Evolutionary conservation across 2,797 vertebrate species (phyloP), one percentile per base, ranked within the genome.

Genomic region (Lepilemur septentrionalis): DNA sequence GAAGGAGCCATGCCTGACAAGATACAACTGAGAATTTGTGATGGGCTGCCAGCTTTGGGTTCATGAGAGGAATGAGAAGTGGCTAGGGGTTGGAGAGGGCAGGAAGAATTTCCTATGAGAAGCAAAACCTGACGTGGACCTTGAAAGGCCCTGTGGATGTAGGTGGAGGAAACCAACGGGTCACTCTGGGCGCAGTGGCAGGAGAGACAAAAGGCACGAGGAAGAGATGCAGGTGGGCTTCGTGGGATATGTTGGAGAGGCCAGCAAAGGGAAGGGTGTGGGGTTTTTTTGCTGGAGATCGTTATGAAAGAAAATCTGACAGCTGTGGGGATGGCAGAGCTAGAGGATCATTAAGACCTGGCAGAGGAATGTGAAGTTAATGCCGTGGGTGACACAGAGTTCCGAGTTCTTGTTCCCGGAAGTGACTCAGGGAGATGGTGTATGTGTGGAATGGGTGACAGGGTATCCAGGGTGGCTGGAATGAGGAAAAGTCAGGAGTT

Each of bases 181-280:
- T 48, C 6, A 0, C 28, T 75, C 18, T 25, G 43, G 55, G 9
- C 41, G 10, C 28, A 23, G 65, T 17, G n/a, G 59, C 35, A n/a
- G 23, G 2, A 17, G 63, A 41, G 38, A 48, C 55, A 48, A 41
- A 41, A 85, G 38, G 55, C 14, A 13, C 0, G 1, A 41, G 59
- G 32, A 35, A 67, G 22, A 23, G 23, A 25, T 15, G 23, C 22
- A 28, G 17, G 18, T 46, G 57, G 20, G 17, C 43, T 41, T 1
- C 0, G 3, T 20, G 78, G 22, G 30, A 1, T 30, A 0, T 15
- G 1, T 12, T 20, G 22, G 48, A 52, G 65, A 18, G n/a, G n/a
- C 50, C 11, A 25, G 35, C 11, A 0, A 25, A 65, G 8, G 25
- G 32, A 23, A 32, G 4, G 11, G 30, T 63, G 35, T 8, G 2